Percentiles rank a stretch among this genome's conserved stretches.
Evolutionary conservation across 2,113 vertebrate species (phyloP).

Genomic region (Sinocyclocheilus maitianheensis): DNA sequence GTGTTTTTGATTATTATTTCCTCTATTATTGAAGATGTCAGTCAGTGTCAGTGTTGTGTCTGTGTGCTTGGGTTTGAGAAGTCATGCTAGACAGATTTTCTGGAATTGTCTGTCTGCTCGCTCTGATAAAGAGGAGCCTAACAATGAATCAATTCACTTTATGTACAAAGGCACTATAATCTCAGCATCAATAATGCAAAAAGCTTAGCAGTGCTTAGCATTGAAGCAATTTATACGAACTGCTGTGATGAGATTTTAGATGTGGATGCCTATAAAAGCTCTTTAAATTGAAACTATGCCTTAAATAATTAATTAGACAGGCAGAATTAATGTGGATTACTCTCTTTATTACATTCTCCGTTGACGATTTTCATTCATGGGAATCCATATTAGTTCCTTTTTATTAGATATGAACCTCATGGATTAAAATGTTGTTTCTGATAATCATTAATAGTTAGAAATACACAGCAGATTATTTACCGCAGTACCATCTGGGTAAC

Average conservation of each 20-base stretch:
- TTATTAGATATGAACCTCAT: neutral
- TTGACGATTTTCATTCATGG: neutral
- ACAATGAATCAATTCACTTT: conserved; percentile 46
- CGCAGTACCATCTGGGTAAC: neutral
- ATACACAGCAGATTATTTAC: neutral
- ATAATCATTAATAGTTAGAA: neutral
- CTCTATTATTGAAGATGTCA: conserved; percentile 17
- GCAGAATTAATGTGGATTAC: conserved; percentile 11
- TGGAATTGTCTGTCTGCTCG: conserved; percentile 28
- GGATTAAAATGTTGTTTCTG: neutral
- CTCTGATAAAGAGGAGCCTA: conserved; percentile 33
- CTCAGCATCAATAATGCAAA: conserved; percentile 45
- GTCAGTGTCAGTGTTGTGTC: conserved; percentile 17
- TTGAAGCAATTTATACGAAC: conserved; percentile 30
- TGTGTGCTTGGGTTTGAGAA: neutral
- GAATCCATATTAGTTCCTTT: neutral
- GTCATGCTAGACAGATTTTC: conserved; percentile 30
- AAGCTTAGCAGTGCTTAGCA: conserved; percentile 36
- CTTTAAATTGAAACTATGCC: conserved; percentile 21
- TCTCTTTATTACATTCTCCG: neutral
- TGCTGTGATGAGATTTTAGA: conserved; percentile 12
- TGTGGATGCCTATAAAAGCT: conserved; percentile 15
- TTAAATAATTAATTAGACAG: conserved; percentile 39
- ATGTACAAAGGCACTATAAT: conserved; percentile 25
- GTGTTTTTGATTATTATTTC: conserved; percentile 38